A percentile compares a stretch with the other conserved stretches of the same genome.
These are phyloP conservation scores for Oscheius sp. DNA, from an alignment of 2,888 invertebrate species.

Conservation along the genomic window DNA sequence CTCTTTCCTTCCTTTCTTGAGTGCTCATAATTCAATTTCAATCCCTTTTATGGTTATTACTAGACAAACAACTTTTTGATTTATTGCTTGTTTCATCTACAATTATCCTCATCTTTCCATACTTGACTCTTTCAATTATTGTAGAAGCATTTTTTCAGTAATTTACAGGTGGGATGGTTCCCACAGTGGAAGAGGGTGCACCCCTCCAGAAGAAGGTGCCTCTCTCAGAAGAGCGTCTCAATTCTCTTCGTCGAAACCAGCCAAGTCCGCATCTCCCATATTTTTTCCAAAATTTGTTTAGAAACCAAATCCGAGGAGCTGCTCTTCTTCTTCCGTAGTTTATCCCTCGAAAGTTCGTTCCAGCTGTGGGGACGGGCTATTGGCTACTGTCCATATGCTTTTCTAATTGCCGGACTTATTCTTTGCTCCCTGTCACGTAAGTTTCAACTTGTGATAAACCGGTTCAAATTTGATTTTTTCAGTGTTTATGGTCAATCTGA, in stretches of 20 bases:
- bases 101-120: too few species aligned
- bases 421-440: conserved; percentile 40
- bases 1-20: too few species aligned
- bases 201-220: conserved; percentile 23
- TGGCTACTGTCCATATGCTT: conserved; percentile 52
- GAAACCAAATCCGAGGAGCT: conserved; percentile 32
- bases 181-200: conserved; percentile 14
- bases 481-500: conserved; percentile 43
- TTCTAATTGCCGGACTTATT: conserved; percentile 54
- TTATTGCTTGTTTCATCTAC: too few species aligned
- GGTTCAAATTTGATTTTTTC: conserved; percentile 18
- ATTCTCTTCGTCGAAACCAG: conserved; percentile 13
- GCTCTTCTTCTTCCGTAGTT: conserved; percentile 7
- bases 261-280: background rate
- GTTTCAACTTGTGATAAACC: background rate
- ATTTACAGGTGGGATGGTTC: conserved; percentile 5
- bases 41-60: too few species aligned
- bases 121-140: background rate
- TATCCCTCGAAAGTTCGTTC: conserved; percentile 44
- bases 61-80: too few species aligned
- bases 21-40: too few species aligned
- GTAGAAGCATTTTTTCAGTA: background rate
- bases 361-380: conserved; percentile 47
- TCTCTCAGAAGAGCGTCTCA: background rate
- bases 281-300: background rate